A percentile compares a stretch with the other conserved stretches of the same genome.
Conservation (phyloP, 2,888 invertebrate species). For the Drosophila kanekoi region DNA sequence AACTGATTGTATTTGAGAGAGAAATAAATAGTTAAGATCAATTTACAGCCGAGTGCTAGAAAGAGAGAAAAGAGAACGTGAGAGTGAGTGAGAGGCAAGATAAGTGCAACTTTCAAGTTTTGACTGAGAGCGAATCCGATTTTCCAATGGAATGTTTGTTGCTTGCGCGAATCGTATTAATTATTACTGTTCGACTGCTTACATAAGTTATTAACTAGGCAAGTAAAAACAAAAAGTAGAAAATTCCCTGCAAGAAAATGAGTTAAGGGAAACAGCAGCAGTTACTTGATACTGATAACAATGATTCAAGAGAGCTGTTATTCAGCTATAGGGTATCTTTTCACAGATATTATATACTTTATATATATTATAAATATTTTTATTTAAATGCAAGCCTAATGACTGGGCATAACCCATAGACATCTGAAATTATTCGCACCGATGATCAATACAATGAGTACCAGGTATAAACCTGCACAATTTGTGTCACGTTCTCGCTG, state of each 20-base stretch:
- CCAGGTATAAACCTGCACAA: slow-evolving; percentile 21
- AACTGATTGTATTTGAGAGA: slow-evolving; percentile 25
- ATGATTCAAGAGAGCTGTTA: too few relatives aligned
- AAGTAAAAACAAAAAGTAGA: slow-evolving; percentile 12
- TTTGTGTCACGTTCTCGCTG: slow-evolving; percentile 24
- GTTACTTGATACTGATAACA: too few relatives aligned
- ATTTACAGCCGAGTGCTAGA: slow-evolving; percentile 54
- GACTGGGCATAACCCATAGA: slow-evolving; percentile 57
- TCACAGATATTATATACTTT: background rate
- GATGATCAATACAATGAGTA: slow-evolving; percentile 38
- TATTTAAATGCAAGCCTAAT: slow-evolving; percentile 33
- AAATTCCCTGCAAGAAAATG: slow-evolving; percentile 1
- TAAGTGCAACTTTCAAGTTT: slow-evolving; percentile 2
- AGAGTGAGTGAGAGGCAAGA: slow-evolving; percentile 6
- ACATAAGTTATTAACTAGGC: slow-evolving; percentile 28
- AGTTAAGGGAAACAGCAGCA: slow-evolving; percentile 3
- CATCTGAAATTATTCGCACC: slow-evolving; percentile 50
- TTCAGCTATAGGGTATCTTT: too few relatives aligned
- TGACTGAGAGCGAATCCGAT: slow-evolving; percentile 5
- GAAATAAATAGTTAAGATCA: slow-evolving; percentile 59
- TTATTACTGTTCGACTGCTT: slow-evolving; percentile 28
- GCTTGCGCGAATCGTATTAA: slow-evolving; percentile 6
- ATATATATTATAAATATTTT: background rate
- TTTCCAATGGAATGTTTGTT: background rate
- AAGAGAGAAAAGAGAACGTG: background rate